Evolutionary conservation across 2,888 invertebrate species (phyloP).

Genomic region (Agrochola macilenta): DNA sequence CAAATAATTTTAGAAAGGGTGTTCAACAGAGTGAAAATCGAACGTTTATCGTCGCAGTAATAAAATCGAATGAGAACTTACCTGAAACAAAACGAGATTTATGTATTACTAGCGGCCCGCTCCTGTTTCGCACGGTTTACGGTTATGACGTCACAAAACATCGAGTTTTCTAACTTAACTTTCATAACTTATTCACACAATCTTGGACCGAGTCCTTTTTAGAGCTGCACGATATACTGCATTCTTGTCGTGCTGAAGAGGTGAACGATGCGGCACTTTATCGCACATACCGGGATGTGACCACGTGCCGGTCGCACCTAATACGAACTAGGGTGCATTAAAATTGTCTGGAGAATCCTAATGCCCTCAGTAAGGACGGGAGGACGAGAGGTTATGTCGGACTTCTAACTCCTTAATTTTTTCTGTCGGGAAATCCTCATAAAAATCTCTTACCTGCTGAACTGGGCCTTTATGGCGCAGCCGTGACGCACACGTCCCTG

Average conservation of each 20-base stretch:
- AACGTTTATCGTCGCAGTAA: background rate
- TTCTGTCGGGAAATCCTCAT: too few species aligned
- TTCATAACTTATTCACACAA: background rate
- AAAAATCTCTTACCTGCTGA: background rate
- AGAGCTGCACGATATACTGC: conserved; percentile 21
- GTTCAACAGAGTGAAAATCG: conserved; percentile 11
- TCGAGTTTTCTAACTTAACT: too few species aligned
- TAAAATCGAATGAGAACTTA: background rate
- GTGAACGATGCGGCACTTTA: conserved; percentile 70
- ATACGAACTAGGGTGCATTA: conserved; percentile 20
- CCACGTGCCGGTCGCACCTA: conserved; percentile 37
- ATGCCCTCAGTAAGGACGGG: background rate
- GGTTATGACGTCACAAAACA: too few species aligned
- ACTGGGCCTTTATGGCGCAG: too few species aligned
- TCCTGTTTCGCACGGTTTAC: too few species aligned
- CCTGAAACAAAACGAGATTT: background rate
- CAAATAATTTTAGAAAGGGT: conserved; percentile 18
- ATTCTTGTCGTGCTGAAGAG: conserved; percentile 67
- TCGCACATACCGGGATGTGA: conserved; percentile 46
- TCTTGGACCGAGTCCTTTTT: background rate
- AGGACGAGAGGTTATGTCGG: conserved; percentile 1
- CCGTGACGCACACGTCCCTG: too few species aligned
- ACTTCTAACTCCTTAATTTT: background rate
- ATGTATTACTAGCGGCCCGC: background rate
- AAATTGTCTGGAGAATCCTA: conserved; percentile 34